Evolutionary conservation across 2,113 vertebrate genomes (phyloP).

Genomic region (Sylvilagus bachmani): DNA sequence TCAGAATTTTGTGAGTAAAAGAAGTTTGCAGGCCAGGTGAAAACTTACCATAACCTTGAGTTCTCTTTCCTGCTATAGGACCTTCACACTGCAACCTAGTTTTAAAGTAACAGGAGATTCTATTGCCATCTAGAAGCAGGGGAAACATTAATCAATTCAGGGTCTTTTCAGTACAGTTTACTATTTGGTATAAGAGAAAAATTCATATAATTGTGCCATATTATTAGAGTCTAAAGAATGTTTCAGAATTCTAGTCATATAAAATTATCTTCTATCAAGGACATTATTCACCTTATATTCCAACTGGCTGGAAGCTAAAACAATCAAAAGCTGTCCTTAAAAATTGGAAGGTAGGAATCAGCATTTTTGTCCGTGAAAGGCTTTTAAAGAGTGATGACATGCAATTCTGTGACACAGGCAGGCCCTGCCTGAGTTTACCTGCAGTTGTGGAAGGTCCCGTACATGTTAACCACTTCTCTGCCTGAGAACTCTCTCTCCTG

Average conservation of each 20-base stretch:
- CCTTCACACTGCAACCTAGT: not conserved
- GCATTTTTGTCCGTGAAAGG: not conserved
- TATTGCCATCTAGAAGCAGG: not conserved
- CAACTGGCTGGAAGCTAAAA: not conserved
- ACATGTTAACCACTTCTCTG: not conserved
- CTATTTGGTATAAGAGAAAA: not conserved
- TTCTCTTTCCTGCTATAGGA: not conserved
- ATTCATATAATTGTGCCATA: not conserved
- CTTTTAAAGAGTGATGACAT: not conserved
- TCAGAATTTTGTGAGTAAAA: not conserved
- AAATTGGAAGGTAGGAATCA: not conserved
- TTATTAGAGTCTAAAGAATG: not conserved
- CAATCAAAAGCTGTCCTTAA: not conserved
- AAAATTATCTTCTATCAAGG: not conserved
- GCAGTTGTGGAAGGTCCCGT: not conserved
- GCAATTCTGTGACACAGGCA: not conserved
- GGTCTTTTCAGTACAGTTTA: not conserved
- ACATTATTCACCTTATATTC: not conserved
- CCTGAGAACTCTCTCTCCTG: not conserved
- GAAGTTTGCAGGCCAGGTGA: not conserved
- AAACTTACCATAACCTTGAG: slow-evolving; percentile 6
- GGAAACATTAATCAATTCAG: not conserved
- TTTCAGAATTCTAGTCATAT: not conserved
- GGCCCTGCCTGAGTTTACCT: not conserved
- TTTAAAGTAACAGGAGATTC: not conserved